Conservation (phyloP, 2,888 invertebrate genomes). For the Lasioglossum morio region DNA sequence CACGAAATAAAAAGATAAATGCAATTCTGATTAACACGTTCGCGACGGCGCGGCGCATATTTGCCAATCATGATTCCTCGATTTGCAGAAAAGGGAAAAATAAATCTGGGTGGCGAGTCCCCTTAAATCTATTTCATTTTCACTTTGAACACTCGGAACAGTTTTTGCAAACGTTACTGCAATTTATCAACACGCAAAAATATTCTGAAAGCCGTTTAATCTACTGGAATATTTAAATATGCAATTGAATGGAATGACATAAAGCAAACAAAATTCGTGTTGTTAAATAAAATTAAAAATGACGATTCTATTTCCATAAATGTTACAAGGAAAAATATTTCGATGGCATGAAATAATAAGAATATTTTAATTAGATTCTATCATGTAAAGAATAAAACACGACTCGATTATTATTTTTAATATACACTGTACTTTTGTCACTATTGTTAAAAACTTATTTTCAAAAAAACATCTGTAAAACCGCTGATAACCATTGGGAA, state of each 20-base stretch:
- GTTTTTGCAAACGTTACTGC: not conserved
- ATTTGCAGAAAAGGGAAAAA: not conserved
- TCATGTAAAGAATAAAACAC: not conserved
- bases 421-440: not conserved
- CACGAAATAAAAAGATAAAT: conserved; percentile 44
- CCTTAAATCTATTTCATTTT: not conserved
- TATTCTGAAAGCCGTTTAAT: not conserved
- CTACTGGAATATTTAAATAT: not conserved
- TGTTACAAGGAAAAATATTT: not conserved
- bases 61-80: not conserved
- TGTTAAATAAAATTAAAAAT: not conserved
- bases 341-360: not conserved
- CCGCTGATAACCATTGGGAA: not conserved
- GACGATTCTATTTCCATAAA: not conserved
- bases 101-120: not conserved
- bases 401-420: not conserved
- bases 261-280: not conserved
- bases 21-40: conserved; percentile 37
- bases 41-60: not conserved
- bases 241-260: not conserved
- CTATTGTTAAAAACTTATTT: not conserved
- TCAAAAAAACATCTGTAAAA: not conserved
- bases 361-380: not conserved
- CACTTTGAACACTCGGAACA: not conserved
- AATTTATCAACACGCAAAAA: not conserved